A percentile compares a stretch with the other conserved stretches of the same genome.
phyloP scores from a whole-genome alignment of 2,113 vertebrate species.

The Rhabdornis inornatus region DNA sequence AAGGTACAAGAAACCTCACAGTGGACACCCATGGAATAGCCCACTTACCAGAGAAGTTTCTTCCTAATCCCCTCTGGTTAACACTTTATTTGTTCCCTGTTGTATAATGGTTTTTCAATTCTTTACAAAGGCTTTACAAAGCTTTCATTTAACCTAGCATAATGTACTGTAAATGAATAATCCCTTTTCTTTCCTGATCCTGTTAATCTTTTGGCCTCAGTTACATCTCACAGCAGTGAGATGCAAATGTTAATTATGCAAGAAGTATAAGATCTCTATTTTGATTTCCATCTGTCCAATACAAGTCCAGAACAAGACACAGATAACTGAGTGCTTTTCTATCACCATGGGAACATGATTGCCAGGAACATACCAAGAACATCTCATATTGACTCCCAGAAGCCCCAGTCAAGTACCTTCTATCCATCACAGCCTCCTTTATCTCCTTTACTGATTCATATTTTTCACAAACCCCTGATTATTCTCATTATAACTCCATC shows the following conservation, averaged over 20 bases:
- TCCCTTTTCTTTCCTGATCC: slow-evolving; percentile 60
- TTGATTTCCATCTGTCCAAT: slow-evolving; percentile 60
- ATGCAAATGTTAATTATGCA: slow-evolving; percentile 62
- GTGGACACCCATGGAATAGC: slow-evolving; percentile 25
- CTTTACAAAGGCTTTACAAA: slow-evolving; percentile 61
- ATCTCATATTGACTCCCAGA: background rate
- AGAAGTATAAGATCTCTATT: slow-evolving; percentile 52
- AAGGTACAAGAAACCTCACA: slow-evolving; percentile 20
- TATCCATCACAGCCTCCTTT: background rate
- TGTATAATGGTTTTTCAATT: slow-evolving; percentile 61
- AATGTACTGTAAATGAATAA: slow-evolving; percentile 70
- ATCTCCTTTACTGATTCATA: background rate
- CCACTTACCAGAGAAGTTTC: slow-evolving; percentile 46
- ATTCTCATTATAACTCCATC: background rate
- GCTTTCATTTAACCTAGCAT: slow-evolving; percentile 58
- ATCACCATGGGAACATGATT: slow-evolving; percentile 51
- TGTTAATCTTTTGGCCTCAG: slow-evolving; percentile 64
- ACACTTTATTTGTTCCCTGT: slow-evolving; percentile 64
- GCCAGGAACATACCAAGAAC: slow-evolving; percentile 30
- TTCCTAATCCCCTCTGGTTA: slow-evolving; percentile 55
- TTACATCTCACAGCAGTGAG: slow-evolving; percentile 47
- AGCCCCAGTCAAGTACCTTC: background rate
- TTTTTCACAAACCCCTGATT: background rate
- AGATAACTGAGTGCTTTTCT: slow-evolving; percentile 6
- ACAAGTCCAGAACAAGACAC: slow-evolving; percentile 25